Conservation (phyloP, 2,113 vertebrate genomes). For the Pteropus alecto region DNA sequence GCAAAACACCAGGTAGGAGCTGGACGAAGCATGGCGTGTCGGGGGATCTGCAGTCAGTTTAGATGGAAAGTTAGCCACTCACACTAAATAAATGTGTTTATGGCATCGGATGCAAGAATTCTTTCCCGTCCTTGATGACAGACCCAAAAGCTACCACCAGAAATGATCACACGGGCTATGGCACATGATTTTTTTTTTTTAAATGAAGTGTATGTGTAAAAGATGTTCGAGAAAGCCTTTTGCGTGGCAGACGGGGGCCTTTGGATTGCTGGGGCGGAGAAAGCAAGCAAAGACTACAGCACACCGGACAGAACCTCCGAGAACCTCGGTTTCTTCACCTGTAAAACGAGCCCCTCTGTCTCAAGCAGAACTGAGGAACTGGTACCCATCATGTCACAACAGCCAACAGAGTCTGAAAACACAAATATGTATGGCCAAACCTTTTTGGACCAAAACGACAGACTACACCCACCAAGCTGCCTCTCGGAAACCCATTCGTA, state of each 20-base stretch:
- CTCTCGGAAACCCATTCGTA: not conserved
- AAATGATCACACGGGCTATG: not conserved
- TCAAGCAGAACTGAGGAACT: not conserved
- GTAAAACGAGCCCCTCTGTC: not conserved
- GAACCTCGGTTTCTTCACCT: not conserved
- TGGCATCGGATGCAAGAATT: not conserved
- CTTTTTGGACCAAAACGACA: not conserved
- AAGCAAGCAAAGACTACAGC: not conserved
- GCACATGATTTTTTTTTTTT: not conserved
- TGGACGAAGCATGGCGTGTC: not conserved
- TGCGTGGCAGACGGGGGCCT: not conserved
- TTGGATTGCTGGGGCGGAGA: not conserved
- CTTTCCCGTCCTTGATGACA: not conserved
- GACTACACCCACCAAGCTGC: accelerated
- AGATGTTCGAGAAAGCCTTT: not conserved
- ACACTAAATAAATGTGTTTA: not conserved
- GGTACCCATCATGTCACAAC: not conserved
- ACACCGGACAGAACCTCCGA: accelerated
- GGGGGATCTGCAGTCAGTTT: not conserved
- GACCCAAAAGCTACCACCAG: not conserved
- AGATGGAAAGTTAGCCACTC: not conserved
- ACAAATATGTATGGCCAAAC: not conserved
- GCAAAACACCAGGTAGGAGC: not conserved
- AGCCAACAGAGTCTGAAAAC: not conserved
- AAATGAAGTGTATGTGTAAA: not conserved